Percentiles rank a stretch among this genome's conserved stretches.
These are phyloP conservation scores for Colletes collaris DNA, from an alignment of 2,888 invertebrate genomes.

Conservation along the genomic window DNA sequence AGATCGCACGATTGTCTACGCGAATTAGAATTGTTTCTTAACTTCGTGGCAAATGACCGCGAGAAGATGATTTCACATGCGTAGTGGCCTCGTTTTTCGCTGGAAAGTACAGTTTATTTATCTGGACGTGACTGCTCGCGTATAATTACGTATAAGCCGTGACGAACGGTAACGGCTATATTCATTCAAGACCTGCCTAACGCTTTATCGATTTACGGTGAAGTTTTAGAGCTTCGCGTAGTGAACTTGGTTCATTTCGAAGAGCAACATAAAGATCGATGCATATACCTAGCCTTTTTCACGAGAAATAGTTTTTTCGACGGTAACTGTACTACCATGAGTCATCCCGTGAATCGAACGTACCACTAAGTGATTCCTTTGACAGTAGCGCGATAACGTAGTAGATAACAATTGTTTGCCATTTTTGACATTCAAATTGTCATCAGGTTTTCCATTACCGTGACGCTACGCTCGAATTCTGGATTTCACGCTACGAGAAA, in stretches of 20 bases:
- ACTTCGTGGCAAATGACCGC: conserved; percentile 20
- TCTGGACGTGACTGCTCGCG: conserved; percentile 15
- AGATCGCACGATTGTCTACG: neutral
- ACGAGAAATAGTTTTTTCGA: conserved; percentile 30
- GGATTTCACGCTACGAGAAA: neutral
- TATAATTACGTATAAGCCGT: conserved; percentile 30
- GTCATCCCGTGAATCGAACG: conserved; percentile 44
- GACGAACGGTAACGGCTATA: conserved; percentile 53
- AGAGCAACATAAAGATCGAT: conserved; percentile 24
- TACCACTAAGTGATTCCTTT: conserved; percentile 41
- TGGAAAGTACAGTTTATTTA: conserved; percentile 36
- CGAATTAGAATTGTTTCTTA: conserved; percentile 8
- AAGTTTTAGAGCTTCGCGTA: conserved; percentile 68
- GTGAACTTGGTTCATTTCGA: conserved; percentile 59
- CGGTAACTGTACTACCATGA: conserved; percentile 37
- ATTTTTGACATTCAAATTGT: conserved; percentile 36
- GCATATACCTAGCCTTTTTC: conserved; percentile 9
- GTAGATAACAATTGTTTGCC: conserved; percentile 31
- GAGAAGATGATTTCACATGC: conserved; percentile 33
- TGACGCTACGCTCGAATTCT: neutral
- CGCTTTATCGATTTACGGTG: conserved; percentile 68
- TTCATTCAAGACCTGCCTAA: conserved; percentile 60
- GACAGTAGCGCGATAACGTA: conserved; percentile 42
- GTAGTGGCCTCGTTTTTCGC: conserved; percentile 51
- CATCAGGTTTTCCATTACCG: conserved; percentile 12